Percentiles rank a stretch among this genome's conserved stretches.
phyloP scores from a whole-genome alignment of 2,113 vertebrate genomes.

The Cololabis saira region DNA sequence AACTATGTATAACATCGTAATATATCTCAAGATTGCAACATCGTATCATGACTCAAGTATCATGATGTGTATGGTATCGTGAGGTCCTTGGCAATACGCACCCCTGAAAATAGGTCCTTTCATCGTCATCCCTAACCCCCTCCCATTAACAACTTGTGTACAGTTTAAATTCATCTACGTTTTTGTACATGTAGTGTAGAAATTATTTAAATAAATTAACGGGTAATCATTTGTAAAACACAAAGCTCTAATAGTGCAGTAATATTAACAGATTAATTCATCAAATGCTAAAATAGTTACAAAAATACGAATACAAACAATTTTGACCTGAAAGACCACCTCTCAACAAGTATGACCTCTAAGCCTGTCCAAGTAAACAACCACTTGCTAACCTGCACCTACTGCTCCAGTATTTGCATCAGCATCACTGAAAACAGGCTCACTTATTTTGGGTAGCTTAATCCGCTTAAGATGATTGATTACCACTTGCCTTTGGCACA shows the following conservation, averaged over 20 bases:
- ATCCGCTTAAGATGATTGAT: not conserved
- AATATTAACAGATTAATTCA: too few relatives aligned
- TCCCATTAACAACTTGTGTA: too few relatives aligned
- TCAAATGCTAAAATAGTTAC: not conserved
- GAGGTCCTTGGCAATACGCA: too few relatives aligned
- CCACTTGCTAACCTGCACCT: not conserved
- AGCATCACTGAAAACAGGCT: constrained; percentile 2
- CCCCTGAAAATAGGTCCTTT: too few relatives aligned
- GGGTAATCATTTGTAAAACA: not conserved
- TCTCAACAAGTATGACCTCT: not conserved
- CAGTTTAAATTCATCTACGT: too few relatives aligned
- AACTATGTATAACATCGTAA: too few relatives aligned
- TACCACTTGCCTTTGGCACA: not conserved
- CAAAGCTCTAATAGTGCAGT: too few relatives aligned
- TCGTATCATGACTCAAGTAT: too few relatives aligned
- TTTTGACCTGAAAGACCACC: not conserved
- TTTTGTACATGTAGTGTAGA: too few relatives aligned
- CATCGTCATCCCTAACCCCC: too few relatives aligned
- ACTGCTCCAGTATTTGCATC: not conserved
- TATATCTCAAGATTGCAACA: too few relatives aligned
- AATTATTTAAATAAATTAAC: not conserved
- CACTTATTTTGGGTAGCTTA: not conserved
- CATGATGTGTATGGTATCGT: too few relatives aligned
- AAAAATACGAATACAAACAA: not conserved
- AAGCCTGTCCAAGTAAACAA: not conserved